phyloP scores from a whole-genome alignment of 1,140 invertebrate genomes.

The Myzus persicae region DNA sequence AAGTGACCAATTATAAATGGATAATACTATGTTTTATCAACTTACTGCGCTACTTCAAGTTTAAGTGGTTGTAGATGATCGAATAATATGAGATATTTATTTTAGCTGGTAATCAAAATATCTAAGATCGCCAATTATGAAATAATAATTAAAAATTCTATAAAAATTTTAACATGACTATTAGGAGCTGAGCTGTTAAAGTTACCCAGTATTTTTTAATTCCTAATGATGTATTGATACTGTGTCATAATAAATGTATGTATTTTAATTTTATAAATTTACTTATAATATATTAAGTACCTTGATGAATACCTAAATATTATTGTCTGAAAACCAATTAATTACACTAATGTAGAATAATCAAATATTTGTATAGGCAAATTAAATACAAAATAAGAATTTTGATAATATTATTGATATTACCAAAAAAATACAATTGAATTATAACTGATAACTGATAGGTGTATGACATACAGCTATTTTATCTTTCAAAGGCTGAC shows the following conservation, averaged over 20 bases:
- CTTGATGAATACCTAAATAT: not conserved
- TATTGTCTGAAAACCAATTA: not conserved
- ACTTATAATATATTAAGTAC: not conserved
- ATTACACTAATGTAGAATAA: not conserved
- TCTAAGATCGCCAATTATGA: no score
- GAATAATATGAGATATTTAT: no score
- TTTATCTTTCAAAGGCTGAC: not conserved
- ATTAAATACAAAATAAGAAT: not conserved
- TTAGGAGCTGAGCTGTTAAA: no score
- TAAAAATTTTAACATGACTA: no score
- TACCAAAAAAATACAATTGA: not conserved
- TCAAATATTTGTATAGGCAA: not conserved
- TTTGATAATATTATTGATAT: not conserved
- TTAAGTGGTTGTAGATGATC: no score
- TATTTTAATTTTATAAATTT: not conserved
- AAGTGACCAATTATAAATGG: not conserved
- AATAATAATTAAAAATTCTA: no score
- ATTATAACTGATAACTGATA: not conserved
- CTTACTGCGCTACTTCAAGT: no score
- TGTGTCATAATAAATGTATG: not conserved
- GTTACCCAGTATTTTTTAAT: not conserved
- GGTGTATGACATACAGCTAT: not conserved
- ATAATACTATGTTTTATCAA: no score
- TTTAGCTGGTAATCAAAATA: no score
- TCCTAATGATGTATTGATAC: not conserved